Base-by-base conservation (phyloP, 53 echinoderm and acorn worm genomes). In the Arbacia lixula region DNA sequence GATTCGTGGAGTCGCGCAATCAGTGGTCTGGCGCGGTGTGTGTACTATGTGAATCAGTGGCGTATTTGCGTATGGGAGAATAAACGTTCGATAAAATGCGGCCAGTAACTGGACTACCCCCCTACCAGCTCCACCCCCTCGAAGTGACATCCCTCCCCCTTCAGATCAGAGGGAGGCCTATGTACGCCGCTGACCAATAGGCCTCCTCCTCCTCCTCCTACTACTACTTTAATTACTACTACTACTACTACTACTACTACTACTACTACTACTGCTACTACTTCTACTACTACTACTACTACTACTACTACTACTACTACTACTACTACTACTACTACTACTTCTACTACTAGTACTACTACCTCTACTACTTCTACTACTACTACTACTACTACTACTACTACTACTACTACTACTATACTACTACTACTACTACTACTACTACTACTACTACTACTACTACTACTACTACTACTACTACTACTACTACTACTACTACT, bases 401-500 rank as follows among this genome's bases (percentile, higher is more conserved):
- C 19, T 19, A 12, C 19, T 51, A 51, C 66, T 66, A 66, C 66
- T 66, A 66, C 66, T 66, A 66, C 2, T 66, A 29, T 66, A 66
- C 66, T 66, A 34, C 40, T 66, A 34, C 66, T 66, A 34, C 66
- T 66, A 34, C 66, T 66, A 31, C 66, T 66, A 66, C 66, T 66
- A 34, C 66, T 66, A 34, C 66, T 66, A 34, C 66, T 66, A 66
- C 66, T 66, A 66, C 66, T 34, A 31, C 66, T 66, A 66, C 35
- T 66, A 34, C 66, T 66, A 66, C 66, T 66, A 66, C 66, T 66
- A 31, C 66, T 31, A 66, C 66, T 66, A 66, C 32, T 66, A 34
- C 66, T 66, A 31, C 66, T 66, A 34, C 66, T 66, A 66, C 66
- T 66, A 66, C 66, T 66, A 66, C 32, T 66, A 66, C 66, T 66